Base-by-base conservation (phyloP, 2,888 invertebrate species). In the Erebia ligea region DNA sequence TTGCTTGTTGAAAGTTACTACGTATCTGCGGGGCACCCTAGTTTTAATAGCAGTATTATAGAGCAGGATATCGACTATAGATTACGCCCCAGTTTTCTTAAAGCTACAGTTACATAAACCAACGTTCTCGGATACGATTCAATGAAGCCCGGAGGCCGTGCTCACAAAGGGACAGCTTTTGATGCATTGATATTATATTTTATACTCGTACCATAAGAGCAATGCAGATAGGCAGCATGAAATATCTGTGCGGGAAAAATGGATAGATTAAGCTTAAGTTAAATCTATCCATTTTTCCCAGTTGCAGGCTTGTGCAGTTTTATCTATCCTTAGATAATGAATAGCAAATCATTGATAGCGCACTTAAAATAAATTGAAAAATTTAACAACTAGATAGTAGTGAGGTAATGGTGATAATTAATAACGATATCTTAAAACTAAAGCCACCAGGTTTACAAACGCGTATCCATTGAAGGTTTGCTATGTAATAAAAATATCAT, bases 11-110 rank as follows among this genome's bases (percentile, higher is more conserved):
- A 34, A 34, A 34, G 6, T 34, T 3, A 25, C 25, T 25, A 25
- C 25, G 25, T 25, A 34, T 34, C 34, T 34, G 6, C 34, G 34
- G 34, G 5, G 34, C 34, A 34, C 6, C 34, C 34, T 9, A 42
- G 59, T 40, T 40, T 40, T 59, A 17, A 56, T n/a, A 9, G 52
- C 11, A 42, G 21, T 42, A 58, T 34, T 34, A 2, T 42, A 42
- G 42, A 42, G 42, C 10, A 42, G 9, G 10, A 9, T 42, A 8
- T 42, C 8, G 42, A 42, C 42, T 42, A 42, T 63, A 25, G 57
- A 64, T 40, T 66, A 56, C 52, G 68, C 57, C 70, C 57, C 25
- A 70, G 48, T 58, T 70, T 64, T 57, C 34, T 65, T 62, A 56
- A 15, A 65, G 25, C 45, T 54, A 52, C 66, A 11, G 63, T 65